Base-by-base conservation (phyloP, 2,888 invertebrate species). In the Adela reaumurella region DNA sequence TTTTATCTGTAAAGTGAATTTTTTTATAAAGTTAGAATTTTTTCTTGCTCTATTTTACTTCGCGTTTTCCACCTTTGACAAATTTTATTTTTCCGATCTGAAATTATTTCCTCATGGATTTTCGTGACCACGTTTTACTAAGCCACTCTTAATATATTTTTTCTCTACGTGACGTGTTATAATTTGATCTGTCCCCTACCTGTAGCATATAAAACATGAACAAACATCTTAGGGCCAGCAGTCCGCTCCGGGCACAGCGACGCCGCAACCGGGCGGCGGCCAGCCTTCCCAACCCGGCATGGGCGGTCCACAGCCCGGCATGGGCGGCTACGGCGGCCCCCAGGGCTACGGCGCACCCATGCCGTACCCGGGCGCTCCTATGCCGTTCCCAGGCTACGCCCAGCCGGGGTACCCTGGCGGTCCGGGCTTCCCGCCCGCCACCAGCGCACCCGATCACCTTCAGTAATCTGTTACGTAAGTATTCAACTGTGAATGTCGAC, bases 391-490 rank as follows among this genome's bases (percentile, higher is more conserved):
- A 60, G 49, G 68, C 66, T 67, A 67, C 63, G 61, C 54, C 45
- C 55, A 53, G 18, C 62, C 64, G 57, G 57, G 61, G 46, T 73
- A 72, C 64, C 61, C 60, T 20, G 63, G 59, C 49, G 59, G 61
- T 29, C 54, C 54, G 28, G 51, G 56, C 51, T 42, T 28, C 14
- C 54, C 60, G 55, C 49, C 47, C 56, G 48, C 45, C 45, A 45
- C 48, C 17, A 45, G 49, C 45, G 55, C 61, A 41, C 62, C 61
- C 17, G 56, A 58, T 11, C 57, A 59, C 56, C 62, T 62, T 53
- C 74, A 68, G 50, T 70, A 72, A 74, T 8, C 47, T 46, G 48
- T 69, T 57, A 65, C 57, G 61, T 62, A 56, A 68, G 62, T 60
- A 46, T 18, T 4, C n/a, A n/a, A n/a, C n/a, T n/a, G n/a, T n/a